phyloP scores from a whole-genome alignment of 2,888 invertebrate species.

The Eumerus sabulonum region DNA sequence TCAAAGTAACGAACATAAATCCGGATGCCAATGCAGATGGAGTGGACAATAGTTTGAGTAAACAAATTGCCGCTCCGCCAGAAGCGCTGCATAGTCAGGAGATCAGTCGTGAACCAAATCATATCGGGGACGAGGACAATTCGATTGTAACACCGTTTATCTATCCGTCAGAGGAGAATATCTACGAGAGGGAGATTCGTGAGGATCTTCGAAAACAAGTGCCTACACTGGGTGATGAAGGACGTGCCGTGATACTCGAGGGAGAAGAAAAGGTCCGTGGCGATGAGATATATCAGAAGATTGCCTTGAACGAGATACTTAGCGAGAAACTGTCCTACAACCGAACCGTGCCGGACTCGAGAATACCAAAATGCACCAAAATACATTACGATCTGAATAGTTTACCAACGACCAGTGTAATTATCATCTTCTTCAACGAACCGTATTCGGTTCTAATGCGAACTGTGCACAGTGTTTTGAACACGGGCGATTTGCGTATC shows the following conservation, averaged over 20 bases:
- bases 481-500: slow-evolving; percentile 82
- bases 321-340: slow-evolving; percentile 93
- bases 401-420: slow-evolving; percentile 87
- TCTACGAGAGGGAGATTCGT: slow-evolving; percentile 78
- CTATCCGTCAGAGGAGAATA: slow-evolving; percentile 68
- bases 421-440: slow-evolving; percentile 94
- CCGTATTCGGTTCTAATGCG: slow-evolving; percentile 90
- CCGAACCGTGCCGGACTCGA: slow-evolving; percentile 81
- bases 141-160: slow-evolving; percentile 45
- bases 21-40: neutral
- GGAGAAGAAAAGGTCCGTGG: slow-evolving; percentile 84
- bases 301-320: slow-evolving; percentile 92
- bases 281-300: slow-evolving; percentile 87
- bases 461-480: slow-evolving; percentile 88
- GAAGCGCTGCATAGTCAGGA: slow-evolving; percentile 9
- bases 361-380: slow-evolving; percentile 75
- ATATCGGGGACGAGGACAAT: slow-evolving; percentile 51
- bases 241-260: slow-evolving; percentile 83
- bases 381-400: slow-evolving; percentile 81
- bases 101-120: slow-evolving; percentile 26
- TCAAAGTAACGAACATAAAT: slow-evolving; percentile 73
- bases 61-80: slow-evolving; percentile 50
- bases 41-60: slow-evolving; percentile 17
- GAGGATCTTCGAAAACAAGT: slow-evolving; percentile 84
- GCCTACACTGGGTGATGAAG: slow-evolving; percentile 86